Percentiles rank a stretch among this genome's conserved stretches.
Conservation (phyloP, 2,888 invertebrate genomes). For the Euspilapteryx auroguttella region DNA sequence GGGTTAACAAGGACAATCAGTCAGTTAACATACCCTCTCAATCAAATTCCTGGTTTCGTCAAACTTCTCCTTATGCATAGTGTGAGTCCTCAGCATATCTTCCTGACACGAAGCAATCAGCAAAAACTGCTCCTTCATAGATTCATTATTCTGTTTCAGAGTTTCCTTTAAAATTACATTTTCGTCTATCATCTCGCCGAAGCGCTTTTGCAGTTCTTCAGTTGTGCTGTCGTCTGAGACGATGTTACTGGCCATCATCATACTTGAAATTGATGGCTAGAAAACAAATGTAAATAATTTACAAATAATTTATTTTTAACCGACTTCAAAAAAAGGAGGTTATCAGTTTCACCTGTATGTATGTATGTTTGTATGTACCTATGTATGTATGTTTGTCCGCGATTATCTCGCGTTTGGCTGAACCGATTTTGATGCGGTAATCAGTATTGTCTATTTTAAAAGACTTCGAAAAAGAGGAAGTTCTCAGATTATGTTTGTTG, state of each 20-base stretch:
- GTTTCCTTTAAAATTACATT: constrained; percentile 63
- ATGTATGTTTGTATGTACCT: background rate
- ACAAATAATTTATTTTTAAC: background rate
- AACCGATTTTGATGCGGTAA: no score
- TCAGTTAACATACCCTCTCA: constrained; percentile 49
- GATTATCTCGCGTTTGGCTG: no score
- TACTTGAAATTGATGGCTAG: constrained; percentile 41
- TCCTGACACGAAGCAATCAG: constrained; percentile 65
- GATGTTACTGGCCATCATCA: constrained; percentile 46
- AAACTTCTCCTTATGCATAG: constrained; percentile 67
- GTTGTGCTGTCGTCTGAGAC: constrained; percentile 37
- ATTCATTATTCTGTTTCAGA: constrained; percentile 65
- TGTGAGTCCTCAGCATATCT: constrained; percentile 64
- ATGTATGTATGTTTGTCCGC: no score
- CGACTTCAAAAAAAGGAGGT: no score
- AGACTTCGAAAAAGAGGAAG: no score
- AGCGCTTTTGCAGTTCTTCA: constrained; percentile 48
- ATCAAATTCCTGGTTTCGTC: constrained; percentile 65
- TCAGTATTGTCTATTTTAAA: no score
- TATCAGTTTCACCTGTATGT: background rate
- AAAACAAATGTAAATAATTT: constrained; percentile 9
- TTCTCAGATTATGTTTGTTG: no score
- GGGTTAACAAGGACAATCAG: no score
- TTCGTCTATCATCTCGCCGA: constrained; percentile 57
- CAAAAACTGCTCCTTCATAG: constrained; percentile 68